phyloP scores from a whole-genome alignment of 92 coral and sea anemone species.

The Zoanthus sansibaricus region DNA sequence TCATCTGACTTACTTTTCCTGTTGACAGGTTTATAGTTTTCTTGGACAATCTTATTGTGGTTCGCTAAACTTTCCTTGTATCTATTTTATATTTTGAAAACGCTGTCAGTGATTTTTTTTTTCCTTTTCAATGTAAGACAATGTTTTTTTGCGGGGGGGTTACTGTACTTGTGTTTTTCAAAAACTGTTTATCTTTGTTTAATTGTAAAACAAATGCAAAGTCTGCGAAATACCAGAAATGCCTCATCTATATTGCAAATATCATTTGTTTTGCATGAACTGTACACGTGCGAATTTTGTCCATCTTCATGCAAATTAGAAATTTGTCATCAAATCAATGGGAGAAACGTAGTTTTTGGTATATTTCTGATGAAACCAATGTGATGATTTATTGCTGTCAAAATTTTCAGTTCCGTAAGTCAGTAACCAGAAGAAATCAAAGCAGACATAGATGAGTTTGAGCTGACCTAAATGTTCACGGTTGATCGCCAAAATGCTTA shows the following conservation, averaged over 20 bases:
- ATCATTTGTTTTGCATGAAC: not conserved
- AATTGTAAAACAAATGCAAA: no score
- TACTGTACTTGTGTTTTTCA: no score
- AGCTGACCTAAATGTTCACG: not conserved
- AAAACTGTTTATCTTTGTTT: no score
- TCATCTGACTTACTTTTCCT: no score
- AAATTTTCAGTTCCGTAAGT: not conserved
- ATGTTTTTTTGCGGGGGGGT: no score
- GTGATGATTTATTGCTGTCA: not conserved
- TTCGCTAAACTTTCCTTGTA: no score
- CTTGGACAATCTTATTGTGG: no score
- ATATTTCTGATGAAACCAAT: not conserved
- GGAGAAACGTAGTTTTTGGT: not conserved
- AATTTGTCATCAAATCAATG: constrained; percentile 17
- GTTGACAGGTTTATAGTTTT: no score
- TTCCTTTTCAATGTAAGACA: no score
- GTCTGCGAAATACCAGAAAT: no score
- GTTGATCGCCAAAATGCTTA: not conserved
- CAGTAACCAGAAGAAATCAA: not conserved
- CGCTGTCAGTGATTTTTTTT: no score
- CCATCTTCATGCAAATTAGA: not conserved
- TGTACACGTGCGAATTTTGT: constrained; percentile 25
- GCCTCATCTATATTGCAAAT: not conserved
- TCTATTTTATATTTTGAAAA: no score
- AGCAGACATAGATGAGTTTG: not conserved